Evolutionary conservation across 2,113 vertebrate genomes (phyloP), one percentile per base, ranked within the genome.

Genomic region (Forbesichthys papilliferus): DNA sequence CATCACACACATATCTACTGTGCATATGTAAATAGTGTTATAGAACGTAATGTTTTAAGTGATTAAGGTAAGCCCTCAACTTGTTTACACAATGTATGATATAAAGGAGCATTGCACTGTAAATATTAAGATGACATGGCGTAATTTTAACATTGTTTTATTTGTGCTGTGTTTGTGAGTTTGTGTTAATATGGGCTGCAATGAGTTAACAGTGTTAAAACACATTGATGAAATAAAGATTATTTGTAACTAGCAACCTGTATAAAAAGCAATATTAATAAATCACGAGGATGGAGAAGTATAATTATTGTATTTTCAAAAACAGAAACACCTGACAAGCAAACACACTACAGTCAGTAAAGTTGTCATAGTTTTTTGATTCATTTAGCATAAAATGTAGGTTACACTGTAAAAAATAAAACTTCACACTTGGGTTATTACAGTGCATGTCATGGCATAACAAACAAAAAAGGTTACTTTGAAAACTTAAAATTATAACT

Each of bases 171-270:
- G n/a, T 56, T 57, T 46, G 42, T 61, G 8, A 34, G n/a, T 56
- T 57, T 46, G 42, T 61, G 8, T 36, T 46, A 36, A 46, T 46
- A 46, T 10, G 61, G 62, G 62, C 62, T 64, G 52, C 49, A 52
- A 34, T 52, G 62, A 34, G 52, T 64, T 51, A 64, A 64, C 62
- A 64, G 62, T 64, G 62, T 64, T 64, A 64, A 9, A 62, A 62
- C 61, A 62, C 47, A 48, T 42, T 62, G 3, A 62, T 64, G 62
- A 18, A 64, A 64, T 64, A 64, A 64, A 64, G 62, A 64, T 52
- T 3, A 12, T 52, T 64, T 64, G 12, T 52, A 14, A 64, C 52
- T n/a, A 33, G 62, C 46, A 20, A 18, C 47, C 42, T 20, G 9
- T 46, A 11, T 47, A n/a, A 11, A 48, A 13, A 52, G 12, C 18